Evolutionary conservation across 2,113 vertebrate species (phyloP).

Genomic region (Euleptes europaea): DNA sequence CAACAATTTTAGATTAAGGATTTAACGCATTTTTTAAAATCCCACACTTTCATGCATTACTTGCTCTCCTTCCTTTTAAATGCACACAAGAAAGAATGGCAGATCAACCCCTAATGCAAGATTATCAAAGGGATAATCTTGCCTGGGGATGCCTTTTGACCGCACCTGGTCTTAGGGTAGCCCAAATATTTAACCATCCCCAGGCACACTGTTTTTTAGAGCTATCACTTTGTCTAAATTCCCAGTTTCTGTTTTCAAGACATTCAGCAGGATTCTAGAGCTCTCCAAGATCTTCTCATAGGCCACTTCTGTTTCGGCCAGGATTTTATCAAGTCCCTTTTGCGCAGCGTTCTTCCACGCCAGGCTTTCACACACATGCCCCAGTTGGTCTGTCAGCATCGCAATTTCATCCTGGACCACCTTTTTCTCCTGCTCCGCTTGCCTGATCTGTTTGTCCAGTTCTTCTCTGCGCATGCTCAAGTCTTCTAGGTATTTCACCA

Average conservation of each 20-base stretch:
- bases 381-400: conserved; percentile 46
- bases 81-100: neutral
- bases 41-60: neutral
- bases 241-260: conserved; percentile 65
- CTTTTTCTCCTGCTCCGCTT: conserved; percentile 58
- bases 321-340: conserved; percentile 64
- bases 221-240: conserved; percentile 52
- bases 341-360: conserved; percentile 52
- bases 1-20: neutral
- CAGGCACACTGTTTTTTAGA: conserved; percentile 43
- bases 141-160: neutral
- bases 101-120: neutral
- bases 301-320: conserved; percentile 64
- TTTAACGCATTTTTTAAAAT: neutral
- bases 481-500: conserved; percentile 65
- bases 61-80: neutral
- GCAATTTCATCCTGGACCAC: conserved; percentile 60
- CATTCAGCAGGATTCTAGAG: conserved; percentile 63
- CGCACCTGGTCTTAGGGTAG: neutral
- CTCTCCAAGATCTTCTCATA: conserved; percentile 72
- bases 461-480: conserved; percentile 56
- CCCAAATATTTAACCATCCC: conserved; percentile 36
- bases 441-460: conserved; percentile 58
- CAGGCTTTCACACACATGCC: conserved; percentile 54
- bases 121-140: neutral